Conservation (phyloP, 2,888 invertebrate genomes). For the Mythimna lalbum region DNA sequence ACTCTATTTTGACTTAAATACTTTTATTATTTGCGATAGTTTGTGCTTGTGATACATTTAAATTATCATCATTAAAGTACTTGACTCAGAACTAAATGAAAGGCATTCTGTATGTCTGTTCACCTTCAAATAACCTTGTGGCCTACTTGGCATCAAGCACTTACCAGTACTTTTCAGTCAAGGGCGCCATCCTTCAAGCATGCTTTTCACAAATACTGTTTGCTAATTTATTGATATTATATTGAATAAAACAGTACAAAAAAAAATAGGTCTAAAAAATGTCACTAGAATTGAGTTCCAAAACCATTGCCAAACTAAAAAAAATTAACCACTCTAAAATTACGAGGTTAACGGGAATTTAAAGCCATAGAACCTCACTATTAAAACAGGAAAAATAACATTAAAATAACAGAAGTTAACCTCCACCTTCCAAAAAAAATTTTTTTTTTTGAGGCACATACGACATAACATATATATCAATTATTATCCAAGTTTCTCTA, state of each 20-base stretch:
- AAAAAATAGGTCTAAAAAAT: background rate
- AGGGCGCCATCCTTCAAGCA: background rate
- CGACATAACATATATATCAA: too few relatives aligned
- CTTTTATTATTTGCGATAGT: background rate
- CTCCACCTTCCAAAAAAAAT: conserved; percentile 1
- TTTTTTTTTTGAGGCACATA: too few relatives aligned
- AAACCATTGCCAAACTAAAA: background rate
- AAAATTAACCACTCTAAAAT: background rate
- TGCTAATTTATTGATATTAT: background rate
- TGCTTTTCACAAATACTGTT: background rate
- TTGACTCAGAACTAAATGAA: conserved; percentile 37
- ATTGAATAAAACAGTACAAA: too few relatives aligned
- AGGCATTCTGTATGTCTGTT: conserved; percentile 28
- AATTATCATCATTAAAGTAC: conserved; percentile 16
- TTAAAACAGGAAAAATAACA: background rate
- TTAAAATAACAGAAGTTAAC: conserved; percentile 5
- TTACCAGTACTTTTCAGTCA: conserved; percentile 12
- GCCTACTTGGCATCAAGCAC: conserved; percentile 25
- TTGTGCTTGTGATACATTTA: conserved; percentile 1
- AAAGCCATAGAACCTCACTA: background rate
- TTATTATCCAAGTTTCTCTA: background rate
- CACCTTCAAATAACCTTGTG: conserved; percentile 54
- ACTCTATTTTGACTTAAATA: background rate
- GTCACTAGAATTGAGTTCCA: background rate
- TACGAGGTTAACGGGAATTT: background rate